Percentiles rank a stretch among this genome's conserved stretches.
phyloP scores from a whole-genome alignment of 2,797 vertebrate genomes.

The Acomys russatus region DNA sequence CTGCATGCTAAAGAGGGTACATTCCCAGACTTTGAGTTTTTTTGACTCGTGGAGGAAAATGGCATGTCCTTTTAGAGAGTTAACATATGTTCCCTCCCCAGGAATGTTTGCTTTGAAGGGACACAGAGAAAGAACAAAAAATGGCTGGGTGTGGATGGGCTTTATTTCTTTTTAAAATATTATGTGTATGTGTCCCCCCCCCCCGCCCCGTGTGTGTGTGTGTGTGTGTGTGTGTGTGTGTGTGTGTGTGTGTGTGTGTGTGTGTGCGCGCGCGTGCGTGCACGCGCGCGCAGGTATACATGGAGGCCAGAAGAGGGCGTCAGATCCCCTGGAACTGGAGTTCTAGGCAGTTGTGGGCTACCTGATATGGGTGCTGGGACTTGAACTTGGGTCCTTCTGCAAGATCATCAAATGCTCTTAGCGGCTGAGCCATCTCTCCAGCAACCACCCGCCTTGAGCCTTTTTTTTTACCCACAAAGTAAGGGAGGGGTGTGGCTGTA shows the following conservation, averaged over 20 bases:
- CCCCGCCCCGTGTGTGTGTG: background rate
- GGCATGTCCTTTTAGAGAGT: background rate
- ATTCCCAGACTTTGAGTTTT: slow-evolving; percentile 12
- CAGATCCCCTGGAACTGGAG: background rate
- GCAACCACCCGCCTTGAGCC: no score
- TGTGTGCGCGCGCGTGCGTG: background rate
- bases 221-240: background rate
- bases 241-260: background rate
- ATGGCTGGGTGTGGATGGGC: background rate
- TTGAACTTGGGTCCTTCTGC: background rate
- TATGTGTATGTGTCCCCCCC: background rate
- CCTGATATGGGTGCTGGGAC: background rate
- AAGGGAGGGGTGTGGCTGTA: background rate
- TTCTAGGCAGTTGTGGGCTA: background rate
- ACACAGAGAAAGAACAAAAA: slow-evolving; percentile 10
- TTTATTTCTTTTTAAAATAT: background rate
- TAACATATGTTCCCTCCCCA: background rate
- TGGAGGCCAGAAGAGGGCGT: background rate
- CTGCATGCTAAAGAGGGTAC: slow-evolving; percentile 48
- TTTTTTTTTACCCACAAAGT: background rate
- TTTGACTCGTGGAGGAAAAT: slow-evolving; percentile 32
- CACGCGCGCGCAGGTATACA: no score
- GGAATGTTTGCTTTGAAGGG: slow-evolving; percentile 10
- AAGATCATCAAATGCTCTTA: background rate
- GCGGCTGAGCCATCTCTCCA: background rate